phyloP scores from a whole-genome alignment of 1,140 invertebrate species.

The Cecropterus lyciades region DNA sequence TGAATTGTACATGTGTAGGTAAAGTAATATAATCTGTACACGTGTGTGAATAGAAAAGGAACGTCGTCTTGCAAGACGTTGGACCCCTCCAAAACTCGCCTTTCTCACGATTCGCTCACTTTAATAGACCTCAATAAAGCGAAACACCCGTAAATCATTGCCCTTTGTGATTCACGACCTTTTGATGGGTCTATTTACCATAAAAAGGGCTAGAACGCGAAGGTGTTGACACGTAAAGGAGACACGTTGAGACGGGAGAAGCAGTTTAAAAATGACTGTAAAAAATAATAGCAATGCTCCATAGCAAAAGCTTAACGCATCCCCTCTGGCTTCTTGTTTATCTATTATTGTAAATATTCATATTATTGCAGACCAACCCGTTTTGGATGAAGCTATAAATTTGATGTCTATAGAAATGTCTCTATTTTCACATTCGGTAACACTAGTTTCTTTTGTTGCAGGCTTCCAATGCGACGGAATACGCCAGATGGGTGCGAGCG shows the following conservation, averaged over 20 bases:
- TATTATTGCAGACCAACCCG: constrained; percentile 40
- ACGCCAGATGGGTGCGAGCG: constrained; percentile 75
- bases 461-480: constrained; percentile 80
- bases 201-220: constrained; percentile 79
- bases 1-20: not conserved
- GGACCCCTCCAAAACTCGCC: constrained; percentile 59
- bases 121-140: constrained; percentile 75
- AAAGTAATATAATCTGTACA: constrained; percentile 14
- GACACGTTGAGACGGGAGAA: constrained; percentile 68
- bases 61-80: constrained; percentile 62
- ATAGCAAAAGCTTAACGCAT: constrained; percentile 25
- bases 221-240: constrained; percentile 77
- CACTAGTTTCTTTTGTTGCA: constrained; percentile 62
- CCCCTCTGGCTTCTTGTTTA: constrained; percentile 32
- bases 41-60: constrained; percentile 35
- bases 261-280: constrained; percentile 19
- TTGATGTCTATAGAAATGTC: constrained; percentile 17
- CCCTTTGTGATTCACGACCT: constrained; percentile 68
- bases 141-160: constrained; percentile 78
- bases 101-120: constrained; percentile 76
- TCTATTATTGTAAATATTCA: constrained; percentile 42
- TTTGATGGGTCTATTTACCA: constrained; percentile 73
- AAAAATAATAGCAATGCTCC: constrained; percentile 42
- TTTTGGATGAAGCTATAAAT: constrained; percentile 39
- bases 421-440: constrained; percentile 27